Percentiles rank a stretch among this genome's conserved stretches.
Evolutionary conservation across 2,113 vertebrate genomes (phyloP).

Genomic region (Dinomys branickii): DNA sequence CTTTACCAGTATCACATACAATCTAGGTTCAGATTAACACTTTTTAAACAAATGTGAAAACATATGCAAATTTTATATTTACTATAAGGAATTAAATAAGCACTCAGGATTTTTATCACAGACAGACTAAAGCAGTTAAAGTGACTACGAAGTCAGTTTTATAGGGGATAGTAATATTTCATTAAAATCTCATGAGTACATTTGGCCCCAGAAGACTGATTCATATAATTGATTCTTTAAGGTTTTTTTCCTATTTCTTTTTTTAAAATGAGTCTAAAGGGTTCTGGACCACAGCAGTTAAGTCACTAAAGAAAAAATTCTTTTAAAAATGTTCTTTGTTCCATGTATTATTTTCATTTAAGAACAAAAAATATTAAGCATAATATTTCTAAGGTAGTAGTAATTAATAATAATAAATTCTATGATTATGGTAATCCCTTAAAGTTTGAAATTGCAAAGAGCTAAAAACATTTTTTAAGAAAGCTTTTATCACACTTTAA

Average conservation of each 20-base stretch:
- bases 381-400: conserved; percentile 11
- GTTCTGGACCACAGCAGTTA: background rate
- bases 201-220: background rate
- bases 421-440: background rate
- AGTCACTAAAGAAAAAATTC: conserved; percentile 41
- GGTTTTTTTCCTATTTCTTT: background rate
- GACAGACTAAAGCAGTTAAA: background rate
- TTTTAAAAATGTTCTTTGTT: background rate
- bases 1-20: background rate
- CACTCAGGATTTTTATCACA: background rate
- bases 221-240: background rate
- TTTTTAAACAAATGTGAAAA: conserved; percentile 37
- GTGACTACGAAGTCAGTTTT: background rate
- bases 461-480: background rate
- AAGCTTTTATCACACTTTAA: background rate
- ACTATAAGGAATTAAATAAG: conserved; percentile 14
- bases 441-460: conserved; percentile 30
- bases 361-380: background rate
- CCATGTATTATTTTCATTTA: conserved; percentile 21
- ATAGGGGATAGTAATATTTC: background rate
- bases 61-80: background rate
- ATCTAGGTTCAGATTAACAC: background rate
- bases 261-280: background rate
- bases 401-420: background rate
- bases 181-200: background rate